Conservation (phyloP, 2,797 vertebrate genomes). For the Ispidina picta region DNA sequence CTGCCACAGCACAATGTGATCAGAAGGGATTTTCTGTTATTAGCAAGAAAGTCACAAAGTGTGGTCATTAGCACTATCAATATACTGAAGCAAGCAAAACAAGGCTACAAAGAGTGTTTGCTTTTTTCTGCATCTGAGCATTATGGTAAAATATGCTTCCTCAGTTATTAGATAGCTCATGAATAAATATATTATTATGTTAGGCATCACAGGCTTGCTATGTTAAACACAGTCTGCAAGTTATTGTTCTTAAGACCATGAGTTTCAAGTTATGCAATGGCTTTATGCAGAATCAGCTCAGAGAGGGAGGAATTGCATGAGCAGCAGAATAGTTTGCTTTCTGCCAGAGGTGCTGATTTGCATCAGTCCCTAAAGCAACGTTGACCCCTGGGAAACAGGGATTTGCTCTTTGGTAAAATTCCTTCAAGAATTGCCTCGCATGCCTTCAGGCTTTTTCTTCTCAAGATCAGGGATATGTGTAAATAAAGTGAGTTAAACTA, state of each 20-base stretch:
- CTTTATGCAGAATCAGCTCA: slow-evolving; percentile 45
- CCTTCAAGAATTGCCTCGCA: not conserved
- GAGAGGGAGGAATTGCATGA: slow-evolving; percentile 1
- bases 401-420: slow-evolving; percentile 17
- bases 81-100: slow-evolving; percentile 15
- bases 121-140: not conserved
- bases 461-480: not conserved
- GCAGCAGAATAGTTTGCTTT: slow-evolving; percentile 31
- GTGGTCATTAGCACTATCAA: slow-evolving; percentile 30
- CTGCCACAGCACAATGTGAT: slow-evolving; percentile 5
- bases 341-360: not conserved
- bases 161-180: slow-evolving; percentile 62
- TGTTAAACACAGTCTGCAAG: slow-evolving; percentile 12
- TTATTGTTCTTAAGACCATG: slow-evolving; percentile 13
- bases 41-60: slow-evolving; percentile 30
- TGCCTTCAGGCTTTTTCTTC: slow-evolving; percentile 11
- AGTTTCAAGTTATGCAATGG: not conserved
- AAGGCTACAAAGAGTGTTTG: slow-evolving; percentile 18
- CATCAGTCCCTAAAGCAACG: slow-evolving; percentile 34
- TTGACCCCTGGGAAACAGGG: not conserved
- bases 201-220: not conserved
- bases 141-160: slow-evolving; percentile 59
- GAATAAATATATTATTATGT: slow-evolving; percentile 47
- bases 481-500: not conserved
- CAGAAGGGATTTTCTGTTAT: slow-evolving; percentile 53